phyloP scores from a whole-genome alignment of 2,888 invertebrate genomes.

The Tholera decimalis region DNA sequence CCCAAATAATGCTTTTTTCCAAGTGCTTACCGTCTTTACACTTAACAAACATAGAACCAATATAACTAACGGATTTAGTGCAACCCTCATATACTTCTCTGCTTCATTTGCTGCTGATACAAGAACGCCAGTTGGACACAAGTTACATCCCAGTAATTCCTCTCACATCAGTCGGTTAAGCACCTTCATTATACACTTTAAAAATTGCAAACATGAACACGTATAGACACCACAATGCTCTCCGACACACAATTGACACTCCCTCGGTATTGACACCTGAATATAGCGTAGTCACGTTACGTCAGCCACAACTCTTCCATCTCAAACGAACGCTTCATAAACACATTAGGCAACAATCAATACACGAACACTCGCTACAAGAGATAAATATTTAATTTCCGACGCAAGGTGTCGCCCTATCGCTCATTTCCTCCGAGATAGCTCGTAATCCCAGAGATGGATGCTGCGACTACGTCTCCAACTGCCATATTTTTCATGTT shows the following conservation, averaged over 20 bases:
- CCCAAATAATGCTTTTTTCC: no score
- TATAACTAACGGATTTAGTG: no score
- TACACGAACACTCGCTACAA: conserved; percentile 25
- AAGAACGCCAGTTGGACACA: no score
- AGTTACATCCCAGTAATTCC: no score
- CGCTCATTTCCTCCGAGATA: conserved; percentile 45
- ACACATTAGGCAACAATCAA: conserved; percentile 43
- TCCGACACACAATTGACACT: no score
- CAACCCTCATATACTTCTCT: no score
- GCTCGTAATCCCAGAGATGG: conserved; percentile 48
- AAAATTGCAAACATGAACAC: not conserved
- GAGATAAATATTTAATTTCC: conserved; percentile 62
- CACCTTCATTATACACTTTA: not conserved
- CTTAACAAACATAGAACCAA: no score
- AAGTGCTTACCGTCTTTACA: no score
- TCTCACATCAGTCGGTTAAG: no score
- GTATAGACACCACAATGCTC: no score
- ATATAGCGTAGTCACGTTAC: not conserved
- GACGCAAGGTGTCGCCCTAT: conserved; percentile 40
- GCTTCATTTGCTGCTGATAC: no score
- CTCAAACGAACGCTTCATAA: conserved; percentile 5
- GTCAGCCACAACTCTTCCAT: not conserved
- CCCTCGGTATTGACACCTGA: not conserved
- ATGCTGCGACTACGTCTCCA: conserved; percentile 18
- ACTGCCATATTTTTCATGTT: conserved; percentile 46